Base-by-base conservation (phyloP, 2,113 vertebrate species). In the Cyphomyrus discorhynchus region DNA sequence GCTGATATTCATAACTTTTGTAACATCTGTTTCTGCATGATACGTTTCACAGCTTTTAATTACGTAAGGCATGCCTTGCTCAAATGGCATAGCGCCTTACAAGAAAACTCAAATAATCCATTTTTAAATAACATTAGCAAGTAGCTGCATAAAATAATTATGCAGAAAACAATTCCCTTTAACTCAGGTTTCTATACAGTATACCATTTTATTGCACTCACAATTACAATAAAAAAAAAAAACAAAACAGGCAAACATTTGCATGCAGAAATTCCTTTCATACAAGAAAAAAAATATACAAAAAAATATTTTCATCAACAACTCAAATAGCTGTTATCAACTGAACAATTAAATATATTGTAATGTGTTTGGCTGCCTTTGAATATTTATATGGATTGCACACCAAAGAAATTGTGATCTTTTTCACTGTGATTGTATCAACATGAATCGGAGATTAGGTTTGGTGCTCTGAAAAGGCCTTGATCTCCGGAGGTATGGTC, bases 281-380 rank as follows among this genome's bases (percentile, higher is more conserved):
- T 46, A 86, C 85, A 52, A 62, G 50, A 46, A 85, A 42, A 53
- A 62, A 62, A 70, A 66, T 11, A 52, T 11, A 70, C n/a, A 53
- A 82, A 84, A 83, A 89, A 89, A 31, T 70, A 83, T 27, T 42
- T 53, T 53, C n/a, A 82, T 17, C 24, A 89, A 83, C 49, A 83
- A 21, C 49, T 45, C 5, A 3, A 53, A 89, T 39, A 58, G 50
- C 24, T 10, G 11, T 84, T 11, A 85, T 56, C 35, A 89, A 58
- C 35, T 56, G 74, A 89, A 56, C 13, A 42, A 58, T 45, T 83
- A 58, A 62, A 89, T 83, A 46, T 83, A 46, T 85, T 85, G 56
- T 47, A 82, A 62, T 95, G 95, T 92, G 92, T 91, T 94, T 92
- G 90, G 58, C 88, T 94, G 95, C 91, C 92, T 92, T 91, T 93